A percentile compares a stretch with the other conserved stretches of the same genome.
These are phyloP conservation scores for Teleiodes luculella DNA, from an alignment of 2,888 invertebrate genomes.

Conservation along the genomic window DNA sequence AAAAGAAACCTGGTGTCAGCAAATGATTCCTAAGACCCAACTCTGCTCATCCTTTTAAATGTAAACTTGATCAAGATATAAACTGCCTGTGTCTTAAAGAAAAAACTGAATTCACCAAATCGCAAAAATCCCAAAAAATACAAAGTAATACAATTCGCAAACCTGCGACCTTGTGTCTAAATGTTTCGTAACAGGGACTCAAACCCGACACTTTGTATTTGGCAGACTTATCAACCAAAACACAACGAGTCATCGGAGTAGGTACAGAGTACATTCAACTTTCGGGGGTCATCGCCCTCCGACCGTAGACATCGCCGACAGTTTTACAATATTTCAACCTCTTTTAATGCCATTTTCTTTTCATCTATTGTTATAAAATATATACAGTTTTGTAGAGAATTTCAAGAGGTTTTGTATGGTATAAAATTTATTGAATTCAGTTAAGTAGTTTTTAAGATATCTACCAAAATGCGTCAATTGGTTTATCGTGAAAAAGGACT, in stretches of 20 bases:
- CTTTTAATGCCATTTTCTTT: background rate
- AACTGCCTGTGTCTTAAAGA: too few relatives aligned
- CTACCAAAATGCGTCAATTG: background rate
- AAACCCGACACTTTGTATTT: slow-evolving; percentile 14
- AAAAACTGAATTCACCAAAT: background rate
- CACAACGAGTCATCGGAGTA: background rate
- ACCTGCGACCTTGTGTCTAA: background rate
- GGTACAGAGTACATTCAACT: background rate
- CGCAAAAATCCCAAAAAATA: background rate
- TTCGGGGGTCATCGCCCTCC: background rate
- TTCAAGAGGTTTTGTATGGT: slow-evolving; percentile 7
- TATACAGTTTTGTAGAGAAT: slow-evolving; percentile 10
- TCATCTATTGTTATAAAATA: background rate
- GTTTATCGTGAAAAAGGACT: too few relatives aligned
- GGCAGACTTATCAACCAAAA: slow-evolving; percentile 3
- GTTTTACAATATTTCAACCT: too few relatives aligned
- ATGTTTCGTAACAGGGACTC: slow-evolving; percentile 15
- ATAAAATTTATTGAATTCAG: slow-evolving; percentile 11
- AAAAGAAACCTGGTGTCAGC: too few relatives aligned
- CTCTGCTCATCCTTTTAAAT: too few relatives aligned
- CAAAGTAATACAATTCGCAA: too few relatives aligned
- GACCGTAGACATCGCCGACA: background rate
- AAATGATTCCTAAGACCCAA: too few relatives aligned
- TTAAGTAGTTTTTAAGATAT: slow-evolving; percentile 15
- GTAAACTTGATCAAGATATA: too few relatives aligned